Evolutionary conservation across 2,113 vertebrate species (phyloP).

Genomic region (Uria lomvia): DNA sequence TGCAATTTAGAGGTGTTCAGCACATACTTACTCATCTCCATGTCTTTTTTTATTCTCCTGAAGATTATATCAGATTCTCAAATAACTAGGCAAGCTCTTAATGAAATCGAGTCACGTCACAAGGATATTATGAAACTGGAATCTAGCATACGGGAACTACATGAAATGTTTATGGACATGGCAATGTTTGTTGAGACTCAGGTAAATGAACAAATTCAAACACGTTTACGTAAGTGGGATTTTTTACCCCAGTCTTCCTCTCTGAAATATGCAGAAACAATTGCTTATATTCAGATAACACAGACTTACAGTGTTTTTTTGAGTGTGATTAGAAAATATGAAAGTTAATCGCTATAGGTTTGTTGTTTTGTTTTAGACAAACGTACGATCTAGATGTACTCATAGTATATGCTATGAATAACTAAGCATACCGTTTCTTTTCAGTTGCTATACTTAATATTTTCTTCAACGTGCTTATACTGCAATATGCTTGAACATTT

Average conservation of each 20-base stretch:
- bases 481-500: not conserved
- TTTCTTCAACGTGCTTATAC: not conserved
- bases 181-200: conserved; percentile 94
- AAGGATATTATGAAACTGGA: conserved; percentile 94
- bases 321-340: not conserved
- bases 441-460: not conserved
- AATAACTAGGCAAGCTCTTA: conserved; percentile 89
- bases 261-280: not conserved
- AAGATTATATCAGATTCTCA: conserved; percentile 97
- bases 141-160: conserved; percentile 90
- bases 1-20: accelerated
- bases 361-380: not conserved
- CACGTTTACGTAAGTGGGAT: accelerated
- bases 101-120: conserved; percentile 93
- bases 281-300: not conserved
- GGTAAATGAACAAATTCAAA: conserved; percentile 63
- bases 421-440: not conserved
- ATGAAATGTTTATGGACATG: conserved; percentile 95
- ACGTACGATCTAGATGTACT: accelerated
- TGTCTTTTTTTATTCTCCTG: not conserved
- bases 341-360: not conserved
- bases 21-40: not conserved
- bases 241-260: not conserved
- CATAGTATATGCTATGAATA: not conserved
- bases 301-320: not conserved